Base-by-base conservation (phyloP, 2,797 vertebrate species). In the Selene dorsalis region DNA sequence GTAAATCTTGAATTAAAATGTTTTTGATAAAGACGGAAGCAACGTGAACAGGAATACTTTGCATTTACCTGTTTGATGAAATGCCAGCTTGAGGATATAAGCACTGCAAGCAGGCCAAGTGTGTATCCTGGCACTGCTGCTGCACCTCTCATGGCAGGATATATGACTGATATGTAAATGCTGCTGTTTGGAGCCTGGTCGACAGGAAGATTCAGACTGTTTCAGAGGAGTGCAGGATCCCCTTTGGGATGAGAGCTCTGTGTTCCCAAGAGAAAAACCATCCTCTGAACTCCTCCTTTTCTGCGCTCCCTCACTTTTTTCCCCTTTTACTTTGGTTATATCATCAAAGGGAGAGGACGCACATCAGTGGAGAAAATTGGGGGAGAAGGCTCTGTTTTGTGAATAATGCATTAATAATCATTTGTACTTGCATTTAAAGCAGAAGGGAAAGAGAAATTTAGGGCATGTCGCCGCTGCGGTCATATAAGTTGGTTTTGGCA, bases 341-440 rank as follows among this genome's bases (percentile, higher is more conserved):
- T 90, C 89, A 93, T 93, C 91, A 93, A 92, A 93, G 90, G 86
- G 47, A 90, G 79, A 84, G 82, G 86, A 90, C n/a, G 45, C 82
- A 83, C 83, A 84, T 87, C 83, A 89, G 87, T 87, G 69, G 79
- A 84, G 84, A 89, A 86, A 90, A 86, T 82, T 84, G 77, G 77
- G 85, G 70, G 75, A 80, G 86, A 85, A 66, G 84, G 73, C 75
- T 87, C 81, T 87, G 88, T 92, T 92, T 89, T 87, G 89, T 93
- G 89, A 92, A 93, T 93, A 92, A 93, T 93, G 83, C 86, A 93
- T 93, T 88, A 89, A 89, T 86, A 91, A 89, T 91, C 75, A 87
- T 85, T 84, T 84, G 57, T 69, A 77, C 81, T 82, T 57, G 69
- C 80, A 59, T 73, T 90, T 87, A 84, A 83, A 86, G 70, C 75